Evolutionary conservation across 2,888 invertebrate genomes (phyloP).

Genomic region (Rutpela maculata): DNA sequence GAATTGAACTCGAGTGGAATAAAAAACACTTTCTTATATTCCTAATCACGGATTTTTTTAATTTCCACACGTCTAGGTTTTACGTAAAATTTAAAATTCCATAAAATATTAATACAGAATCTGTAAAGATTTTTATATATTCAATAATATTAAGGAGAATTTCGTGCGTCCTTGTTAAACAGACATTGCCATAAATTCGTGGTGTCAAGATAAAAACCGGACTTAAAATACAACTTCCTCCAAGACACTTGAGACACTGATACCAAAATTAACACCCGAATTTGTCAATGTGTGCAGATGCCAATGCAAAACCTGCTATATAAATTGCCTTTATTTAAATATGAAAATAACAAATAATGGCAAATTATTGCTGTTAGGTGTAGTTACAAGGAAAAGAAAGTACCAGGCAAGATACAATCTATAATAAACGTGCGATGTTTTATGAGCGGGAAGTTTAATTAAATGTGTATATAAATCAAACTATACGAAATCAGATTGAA

Average conservation of each 20-base stretch:
- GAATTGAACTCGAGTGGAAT: no score
- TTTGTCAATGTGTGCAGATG: slow-evolving; percentile 62
- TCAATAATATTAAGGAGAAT: slow-evolving; percentile 40
- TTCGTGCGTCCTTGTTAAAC: slow-evolving; percentile 15
- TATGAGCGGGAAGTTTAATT: slow-evolving; percentile 14
- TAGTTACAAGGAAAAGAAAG: slow-evolving; percentile 13
- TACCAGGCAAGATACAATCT: neutral
- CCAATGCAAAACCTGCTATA: slow-evolving; percentile 47
- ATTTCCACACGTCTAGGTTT: no score
- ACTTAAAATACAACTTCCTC: slow-evolving; percentile 56
- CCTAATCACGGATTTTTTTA: no score
- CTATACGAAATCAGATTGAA: slow-evolving; percentile 21
- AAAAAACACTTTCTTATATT: no score
- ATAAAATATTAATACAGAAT: no score
- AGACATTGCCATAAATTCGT: slow-evolving; percentile 52
- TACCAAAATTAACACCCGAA: slow-evolving; percentile 62
- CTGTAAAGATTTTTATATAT: neutral
- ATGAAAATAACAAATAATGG: slow-evolving; percentile 54
- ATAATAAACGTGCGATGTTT: slow-evolving; percentile 13
- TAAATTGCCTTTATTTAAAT: slow-evolving; percentile 55
- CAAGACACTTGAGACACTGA: slow-evolving; percentile 50
- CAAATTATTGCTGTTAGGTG: slow-evolving; percentile 41
- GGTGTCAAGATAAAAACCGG: slow-evolving; percentile 49
- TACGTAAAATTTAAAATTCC: no score
- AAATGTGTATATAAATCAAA: slow-evolving; percentile 16